These are phyloP conservation scores for Clarias fuscus DNA, from an alignment of 2,797 vertebrate genomes.

Conservation along the genomic window DNA sequence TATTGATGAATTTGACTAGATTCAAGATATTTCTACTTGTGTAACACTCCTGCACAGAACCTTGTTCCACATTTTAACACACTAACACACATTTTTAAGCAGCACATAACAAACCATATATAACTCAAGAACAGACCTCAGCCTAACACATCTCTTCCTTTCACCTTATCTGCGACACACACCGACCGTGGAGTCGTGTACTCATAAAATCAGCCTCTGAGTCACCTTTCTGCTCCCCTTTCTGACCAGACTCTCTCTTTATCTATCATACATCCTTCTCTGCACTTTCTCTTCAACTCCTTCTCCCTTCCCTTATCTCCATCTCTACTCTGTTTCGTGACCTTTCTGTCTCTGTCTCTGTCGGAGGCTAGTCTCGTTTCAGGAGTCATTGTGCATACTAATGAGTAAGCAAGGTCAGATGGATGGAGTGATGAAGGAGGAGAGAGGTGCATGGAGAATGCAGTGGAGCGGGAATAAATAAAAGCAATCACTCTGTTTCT, in stretches of 20 bases:
- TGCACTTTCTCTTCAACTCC: neutral
- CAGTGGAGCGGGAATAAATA: neutral
- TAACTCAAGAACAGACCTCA: neutral
- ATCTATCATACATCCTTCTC: neutral
- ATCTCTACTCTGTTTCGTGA: slow-evolving; percentile 19
- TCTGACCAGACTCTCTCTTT: slow-evolving; percentile 2
- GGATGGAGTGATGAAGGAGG: slow-evolving; percentile 11
- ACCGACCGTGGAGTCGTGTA: neutral
- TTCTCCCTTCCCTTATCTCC: neutral
- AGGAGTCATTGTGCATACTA: slow-evolving; percentile 41
- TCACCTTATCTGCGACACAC: neutral
- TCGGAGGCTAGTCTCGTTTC: slow-evolving; percentile 15
- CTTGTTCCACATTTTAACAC: neutral
- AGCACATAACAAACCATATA: neutral
- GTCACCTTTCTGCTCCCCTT: neutral
- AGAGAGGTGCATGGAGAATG: neutral
- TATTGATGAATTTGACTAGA: too few species aligned
- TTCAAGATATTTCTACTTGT: neutral
- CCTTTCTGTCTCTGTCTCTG: slow-evolving; percentile 9
- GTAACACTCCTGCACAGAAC: neutral
- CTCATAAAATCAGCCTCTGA: slow-evolving; percentile 4
- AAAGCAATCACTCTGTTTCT: neutral
- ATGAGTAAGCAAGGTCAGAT: slow-evolving; percentile 40
- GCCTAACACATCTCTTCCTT: neutral
- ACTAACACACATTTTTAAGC: neutral